Evolutionary conservation across 2,797 vertebrate genomes (phyloP).

Genomic region (Pangasius sanitwongsei): DNA sequence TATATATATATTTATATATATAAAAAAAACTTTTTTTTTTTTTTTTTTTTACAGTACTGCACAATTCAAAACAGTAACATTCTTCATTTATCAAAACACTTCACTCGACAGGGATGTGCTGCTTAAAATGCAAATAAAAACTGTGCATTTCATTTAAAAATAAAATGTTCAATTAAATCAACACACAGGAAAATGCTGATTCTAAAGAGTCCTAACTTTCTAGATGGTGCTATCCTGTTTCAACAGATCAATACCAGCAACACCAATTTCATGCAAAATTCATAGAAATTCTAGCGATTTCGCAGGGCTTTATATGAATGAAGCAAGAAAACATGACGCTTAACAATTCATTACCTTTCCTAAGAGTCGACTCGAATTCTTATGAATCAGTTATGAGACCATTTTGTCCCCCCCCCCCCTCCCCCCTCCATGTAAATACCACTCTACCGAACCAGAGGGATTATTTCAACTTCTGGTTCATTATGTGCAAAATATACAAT

Average conservation of each 20-base stretch:
- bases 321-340: neutral
- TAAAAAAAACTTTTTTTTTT: neutral
- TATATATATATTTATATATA: too few relatives aligned
- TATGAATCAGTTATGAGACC: slow-evolving; percentile 31
- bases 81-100: slow-evolving; percentile 77
- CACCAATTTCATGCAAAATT: slow-evolving; percentile 10
- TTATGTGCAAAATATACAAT: slow-evolving; percentile 80
- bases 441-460: slow-evolving; percentile 65
- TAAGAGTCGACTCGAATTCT: neutral
- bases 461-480: slow-evolving; percentile 76
- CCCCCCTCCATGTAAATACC: slow-evolving; percentile 78
- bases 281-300: neutral
- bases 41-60: slow-evolving; percentile 64
- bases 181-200: slow-evolving; percentile 69
- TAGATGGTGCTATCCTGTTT: neutral
- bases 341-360: neutral
- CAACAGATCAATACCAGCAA: neutral
- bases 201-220: neutral
- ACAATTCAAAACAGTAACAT: slow-evolving; percentile 75
- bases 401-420: slow-evolving; percentile 71
- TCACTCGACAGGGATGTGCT: slow-evolving; percentile 62
- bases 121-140: slow-evolving; percentile 74
- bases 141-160: slow-evolving; percentile 69
- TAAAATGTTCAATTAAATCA: slow-evolving; percentile 54
- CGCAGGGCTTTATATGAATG: neutral